phyloP scores from a whole-genome alignment of 2,797 vertebrate genomes.

The Hoplostethus mediterraneus region DNA sequence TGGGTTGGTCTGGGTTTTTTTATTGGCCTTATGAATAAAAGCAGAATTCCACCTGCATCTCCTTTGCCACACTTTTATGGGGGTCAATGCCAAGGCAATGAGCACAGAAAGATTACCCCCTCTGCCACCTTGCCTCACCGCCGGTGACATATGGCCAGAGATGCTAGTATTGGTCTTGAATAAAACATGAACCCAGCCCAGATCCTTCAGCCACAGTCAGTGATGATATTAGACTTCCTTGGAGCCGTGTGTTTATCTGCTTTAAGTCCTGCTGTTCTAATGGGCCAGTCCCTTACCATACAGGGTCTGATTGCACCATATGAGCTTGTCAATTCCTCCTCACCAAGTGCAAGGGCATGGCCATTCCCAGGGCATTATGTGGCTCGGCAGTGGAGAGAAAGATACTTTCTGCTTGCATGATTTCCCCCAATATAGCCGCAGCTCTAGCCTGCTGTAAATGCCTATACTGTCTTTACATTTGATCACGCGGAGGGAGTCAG shows the following conservation, averaged over 20 bases:
- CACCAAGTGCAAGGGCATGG: background rate
- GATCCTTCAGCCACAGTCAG: slow-evolving; percentile 11
- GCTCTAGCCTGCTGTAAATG: background rate
- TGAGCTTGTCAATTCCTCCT: background rate
- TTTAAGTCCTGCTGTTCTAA: slow-evolving; percentile 1
- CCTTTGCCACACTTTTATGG: slow-evolving; percentile 16
- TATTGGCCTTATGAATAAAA: slow-evolving; percentile 10
- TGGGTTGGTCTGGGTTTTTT: slow-evolving; percentile 6
- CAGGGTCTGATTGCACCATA: background rate
- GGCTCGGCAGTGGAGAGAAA: background rate
- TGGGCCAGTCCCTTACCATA: background rate
- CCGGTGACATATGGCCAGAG: slow-evolving; percentile 52
- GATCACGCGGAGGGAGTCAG: background rate
- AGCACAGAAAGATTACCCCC: slow-evolving; percentile 24
- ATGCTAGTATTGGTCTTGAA: slow-evolving; percentile 49
- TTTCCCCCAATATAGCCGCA: background rate
- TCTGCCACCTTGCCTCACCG: background rate
- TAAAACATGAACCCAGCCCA: slow-evolving; percentile 47
- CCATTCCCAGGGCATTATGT: background rate
- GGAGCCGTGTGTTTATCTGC: slow-evolving; percentile 11
- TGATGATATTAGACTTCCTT: slow-evolving; percentile 14
- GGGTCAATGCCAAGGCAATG: slow-evolving; percentile 11
- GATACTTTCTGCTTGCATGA: slow-evolving; percentile 1
- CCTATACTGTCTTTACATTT: background rate
- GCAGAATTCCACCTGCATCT: slow-evolving; percentile 18